A percentile compares a stretch with the other conserved stretches of the same genome.
Evolutionary conservation across 1,140 invertebrate species (phyloP).

Genomic region (Eciton burchellii): DNA sequence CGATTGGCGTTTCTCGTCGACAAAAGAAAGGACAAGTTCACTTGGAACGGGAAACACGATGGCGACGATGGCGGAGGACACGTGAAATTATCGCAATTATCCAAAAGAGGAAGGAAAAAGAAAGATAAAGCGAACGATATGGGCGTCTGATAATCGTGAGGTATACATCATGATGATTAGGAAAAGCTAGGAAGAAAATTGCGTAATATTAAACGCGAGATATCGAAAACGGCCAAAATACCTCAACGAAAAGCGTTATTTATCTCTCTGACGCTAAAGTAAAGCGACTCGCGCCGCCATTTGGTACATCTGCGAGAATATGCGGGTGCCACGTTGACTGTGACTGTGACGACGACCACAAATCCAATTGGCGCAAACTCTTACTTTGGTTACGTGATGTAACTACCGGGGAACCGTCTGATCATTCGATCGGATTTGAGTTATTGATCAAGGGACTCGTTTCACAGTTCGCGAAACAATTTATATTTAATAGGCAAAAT

Average conservation of each 20-base stretch:
- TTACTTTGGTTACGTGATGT: conserved; percentile 60
- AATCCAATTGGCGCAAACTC: conserved; percentile 67
- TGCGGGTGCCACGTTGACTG: conserved; percentile 66
- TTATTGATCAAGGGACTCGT: conserved; percentile 34
- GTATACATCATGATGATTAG: too few species aligned
- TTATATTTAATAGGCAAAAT: too few species aligned
- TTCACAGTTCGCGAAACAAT: too few species aligned
- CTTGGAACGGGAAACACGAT: too few species aligned
- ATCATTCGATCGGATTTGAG: neutral
- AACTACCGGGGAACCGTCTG: conserved; percentile 66
- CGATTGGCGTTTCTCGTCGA: neutral
- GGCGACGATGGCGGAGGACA: too few species aligned
- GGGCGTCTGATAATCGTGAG: too few species aligned
- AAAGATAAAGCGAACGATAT: too few species aligned
- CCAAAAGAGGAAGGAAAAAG: too few species aligned
- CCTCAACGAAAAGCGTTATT: neutral
- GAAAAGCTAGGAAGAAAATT: too few species aligned
- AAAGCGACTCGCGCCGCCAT: conserved; percentile 11
- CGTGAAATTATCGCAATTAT: too few species aligned
- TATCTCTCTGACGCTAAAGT: conserved; percentile 41
- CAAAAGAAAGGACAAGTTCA: too few species aligned
- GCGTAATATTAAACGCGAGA: too few species aligned
- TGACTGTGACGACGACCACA: conserved; percentile 43
- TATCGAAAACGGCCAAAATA: conserved; percentile 2
- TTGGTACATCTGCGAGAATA: conserved; percentile 47